phyloP scores from a whole-genome alignment of 2,113 vertebrate genomes.

The Dasyurus viverrinus region DNA sequence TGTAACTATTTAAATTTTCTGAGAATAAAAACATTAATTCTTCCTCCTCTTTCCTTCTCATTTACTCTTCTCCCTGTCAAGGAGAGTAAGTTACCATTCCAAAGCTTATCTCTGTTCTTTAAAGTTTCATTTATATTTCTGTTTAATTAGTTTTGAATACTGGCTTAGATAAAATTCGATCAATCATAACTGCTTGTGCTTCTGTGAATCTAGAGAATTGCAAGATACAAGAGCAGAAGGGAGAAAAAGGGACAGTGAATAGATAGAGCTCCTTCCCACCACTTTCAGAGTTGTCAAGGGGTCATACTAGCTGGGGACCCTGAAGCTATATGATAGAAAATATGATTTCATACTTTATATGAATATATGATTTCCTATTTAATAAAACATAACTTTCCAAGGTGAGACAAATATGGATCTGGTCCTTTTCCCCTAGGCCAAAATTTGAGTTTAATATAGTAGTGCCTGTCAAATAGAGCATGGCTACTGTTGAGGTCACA shows the following conservation, averaged over 20 bases:
- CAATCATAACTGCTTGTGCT: neutral
- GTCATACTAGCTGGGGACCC: neutral
- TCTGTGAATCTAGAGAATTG: neutral
- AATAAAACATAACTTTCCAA: neutral
- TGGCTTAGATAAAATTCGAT: neutral
- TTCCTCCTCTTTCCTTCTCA: neutral
- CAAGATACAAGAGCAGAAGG: neutral
- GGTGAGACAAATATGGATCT: neutral
- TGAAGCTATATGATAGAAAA: neutral
- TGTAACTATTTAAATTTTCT: neutral
- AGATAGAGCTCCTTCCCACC: neutral
- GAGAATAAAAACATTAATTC: neutral
- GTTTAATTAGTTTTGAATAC: neutral
- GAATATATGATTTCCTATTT: neutral
- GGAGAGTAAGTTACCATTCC: neutral
- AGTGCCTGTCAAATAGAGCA: neutral
- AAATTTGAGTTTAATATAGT: neutral
- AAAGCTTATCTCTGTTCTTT: neutral
- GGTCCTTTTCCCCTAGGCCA: neutral
- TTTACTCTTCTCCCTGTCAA: neutral
- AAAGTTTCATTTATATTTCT: neutral
- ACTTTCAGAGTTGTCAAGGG: neutral
- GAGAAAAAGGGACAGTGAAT: neutral
- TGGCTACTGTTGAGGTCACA: neutral
- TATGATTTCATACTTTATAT: neutral